Base-by-base conservation (phyloP, 2,113 vertebrate genomes). In the Callaeas wilsoni region DNA sequence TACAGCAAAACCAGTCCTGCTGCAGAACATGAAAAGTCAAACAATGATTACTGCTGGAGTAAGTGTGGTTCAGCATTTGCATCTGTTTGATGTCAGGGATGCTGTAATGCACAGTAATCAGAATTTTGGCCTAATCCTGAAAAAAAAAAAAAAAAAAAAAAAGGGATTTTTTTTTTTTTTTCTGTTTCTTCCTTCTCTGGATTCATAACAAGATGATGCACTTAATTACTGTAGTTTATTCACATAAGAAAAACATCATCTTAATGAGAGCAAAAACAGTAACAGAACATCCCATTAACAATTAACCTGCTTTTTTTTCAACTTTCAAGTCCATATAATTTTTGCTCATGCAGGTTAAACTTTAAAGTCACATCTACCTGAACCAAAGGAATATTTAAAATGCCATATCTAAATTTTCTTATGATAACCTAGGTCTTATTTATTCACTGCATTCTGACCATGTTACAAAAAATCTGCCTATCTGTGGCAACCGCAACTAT, bases 401-500 rank as follows among this genome's bases (percentile, higher is more conserved):
- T 8, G 3, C 4, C 4, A 10, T 37, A 79, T 23, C 37, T 9
- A 29, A 2, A 50, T 79, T 90, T 74, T 44, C n/a, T 47, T 20
- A 57, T 1, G 1, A 47, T 32, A 78, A 67, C 75, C 5, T 12
- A 49, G 19, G 5, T 33, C 21, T 56, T 65, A 11, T 25, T 49
- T 80, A 71, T 64, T 59, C 14, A 55, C 3, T 17, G 30, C 18
- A 64, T 55, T 79, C 26, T 89, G 44, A 49, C 17, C 16, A 15
- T 4, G 10, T 57, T 13, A 42, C 19, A 29, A 70, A 60, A 65
- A 55, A 15, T 1, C 4, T 14, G 14, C 9, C 57, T 57, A 19
- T 53, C 25, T 29, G 25, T n/a, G 10, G 16, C 41, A 73, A 52
- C 6, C 0, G 1, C 7, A 4, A n/a, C 8, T 17, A 1, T 25